Evolutionary conservation across 2,888 invertebrate species (phyloP), one percentile per base, ranked within the genome.

Genomic region (Choristoneura rosaceana): DNA sequence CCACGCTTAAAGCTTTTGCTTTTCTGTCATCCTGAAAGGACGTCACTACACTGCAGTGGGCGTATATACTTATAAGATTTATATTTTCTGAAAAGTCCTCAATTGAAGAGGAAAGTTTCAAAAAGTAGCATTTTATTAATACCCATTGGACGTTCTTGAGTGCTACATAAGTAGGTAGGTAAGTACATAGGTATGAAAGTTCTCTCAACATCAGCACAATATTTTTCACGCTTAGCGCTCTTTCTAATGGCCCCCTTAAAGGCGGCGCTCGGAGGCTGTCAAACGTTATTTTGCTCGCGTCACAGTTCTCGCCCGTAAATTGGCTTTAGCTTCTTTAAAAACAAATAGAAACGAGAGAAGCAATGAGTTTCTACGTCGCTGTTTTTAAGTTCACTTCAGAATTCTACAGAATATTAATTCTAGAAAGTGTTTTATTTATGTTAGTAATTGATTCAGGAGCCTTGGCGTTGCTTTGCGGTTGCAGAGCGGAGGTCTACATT

Each of bases 331-430:
- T 70, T 33, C 58, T 86, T 84, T 84, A 76, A 75, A 80, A 82
- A 81, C 79, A 82, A 81, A 79, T 83, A 81, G 77, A 82, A 82
- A 83, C 75, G 79, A 81, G 81, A 83, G 80, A 83, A 81, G 83
- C 83, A 83, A 83, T 78, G 83, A 70, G 62, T 76, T 76, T 70
- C 62, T 47, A 65, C 55, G 77, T 75, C 76, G 75, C 59, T 76
- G 78, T 69, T 68, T 73, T 68, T 73, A 15, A 63, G 68, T 59
- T 69, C 58, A 43, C 50, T 73, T 69, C 17, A 71, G n/a, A n/a
- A 67, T 50, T 17, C 45, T 34, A 45, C 17, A 14, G 25, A 4
- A 41, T n/a, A 50, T 8, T 17, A 2, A 7, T 47, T 47, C 47
- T 47, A 47, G 47, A 43, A 12, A 12, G 47, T 47, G 47, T 47